Evolutionary conservation across 2,113 vertebrate genomes (phyloP).

Genomic region (Albula glossodonta): DNA sequence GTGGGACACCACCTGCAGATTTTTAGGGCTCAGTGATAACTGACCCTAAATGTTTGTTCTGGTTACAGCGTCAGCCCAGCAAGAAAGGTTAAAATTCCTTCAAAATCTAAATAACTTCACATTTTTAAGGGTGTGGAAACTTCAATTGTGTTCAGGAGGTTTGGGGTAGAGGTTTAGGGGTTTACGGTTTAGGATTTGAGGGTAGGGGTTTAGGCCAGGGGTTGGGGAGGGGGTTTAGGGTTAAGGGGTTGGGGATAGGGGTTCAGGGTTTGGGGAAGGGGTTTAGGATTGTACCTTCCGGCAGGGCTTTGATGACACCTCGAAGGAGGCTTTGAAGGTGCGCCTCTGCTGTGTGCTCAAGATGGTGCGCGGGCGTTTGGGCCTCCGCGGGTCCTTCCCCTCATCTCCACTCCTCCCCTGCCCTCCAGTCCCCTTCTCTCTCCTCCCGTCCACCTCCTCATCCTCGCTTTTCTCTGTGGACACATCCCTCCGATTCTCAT

Average conservation of each 20-base stretch:
- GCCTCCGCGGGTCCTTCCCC: conserved; percentile 80
- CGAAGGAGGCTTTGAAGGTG: conserved; percentile 92
- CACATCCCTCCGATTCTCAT: neutral
- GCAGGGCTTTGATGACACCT: conserved; percentile 93
- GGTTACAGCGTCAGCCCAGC: too few species aligned
- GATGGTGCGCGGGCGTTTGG: conserved; percentile 89
- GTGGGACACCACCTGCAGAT: too few species aligned
- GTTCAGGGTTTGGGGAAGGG: neutral
- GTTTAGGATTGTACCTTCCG: conserved; percentile 74
- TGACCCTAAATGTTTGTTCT: too few species aligned
- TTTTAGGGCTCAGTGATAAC: too few species aligned
- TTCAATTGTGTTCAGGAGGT: too few species aligned
- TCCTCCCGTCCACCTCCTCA: conserved; percentile 82
- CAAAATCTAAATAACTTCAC: too few species aligned
- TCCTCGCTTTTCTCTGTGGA: conserved; percentile 86
- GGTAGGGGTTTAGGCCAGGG: neutral
- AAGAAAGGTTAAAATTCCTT: too few species aligned
- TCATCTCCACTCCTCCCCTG: conserved; percentile 80
- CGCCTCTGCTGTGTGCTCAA: conserved; percentile 88
- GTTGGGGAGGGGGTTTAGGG: neutral
- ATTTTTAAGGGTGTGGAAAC: too few species aligned
- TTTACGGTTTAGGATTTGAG: neutral
- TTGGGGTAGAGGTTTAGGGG: neutral
- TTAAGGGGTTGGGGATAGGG: too few species aligned
- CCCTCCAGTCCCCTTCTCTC: conserved; percentile 65